These are phyloP conservation scores for Zosterops borbonicus DNA, from an alignment of 2,113 vertebrate genomes.

Conservation along the genomic window DNA sequence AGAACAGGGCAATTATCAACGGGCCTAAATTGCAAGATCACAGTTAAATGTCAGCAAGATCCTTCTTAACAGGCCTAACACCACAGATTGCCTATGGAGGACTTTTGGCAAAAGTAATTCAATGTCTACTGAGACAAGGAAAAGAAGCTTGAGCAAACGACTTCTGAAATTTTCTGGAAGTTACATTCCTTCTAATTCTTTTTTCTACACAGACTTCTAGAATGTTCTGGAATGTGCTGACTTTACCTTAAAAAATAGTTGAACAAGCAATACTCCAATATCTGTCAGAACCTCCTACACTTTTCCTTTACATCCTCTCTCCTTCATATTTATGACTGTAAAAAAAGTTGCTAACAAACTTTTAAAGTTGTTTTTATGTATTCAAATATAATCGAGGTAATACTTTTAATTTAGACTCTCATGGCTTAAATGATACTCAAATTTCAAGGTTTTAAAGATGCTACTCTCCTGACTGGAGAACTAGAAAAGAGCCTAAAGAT, in stretches of 20 bases:
- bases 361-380: background rate
- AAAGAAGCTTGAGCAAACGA: background rate
- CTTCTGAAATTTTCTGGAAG: background rate
- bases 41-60: background rate
- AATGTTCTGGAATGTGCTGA: background rate
- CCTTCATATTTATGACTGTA: background rate
- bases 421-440: background rate
- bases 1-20: background rate
- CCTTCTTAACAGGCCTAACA: background rate
- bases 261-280: background rate
- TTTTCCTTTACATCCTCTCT: background rate
- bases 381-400: background rate
- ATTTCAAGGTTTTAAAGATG: background rate
- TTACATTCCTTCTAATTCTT: background rate
- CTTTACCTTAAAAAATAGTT: background rate
- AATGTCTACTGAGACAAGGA: background rate
- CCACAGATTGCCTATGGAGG: background rate
- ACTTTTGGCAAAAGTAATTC: background rate
- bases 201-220: background rate
- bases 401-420: background rate
- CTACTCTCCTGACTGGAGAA: fast-evolving
- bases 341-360: background rate
- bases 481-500: background rate
- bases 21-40: background rate
- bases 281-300: background rate